Percentiles rank a stretch among this genome's conserved stretches.
Conservation (phyloP, 2,113 vertebrate genomes). For the Gnathonemus echidnorhynchus region DNA sequence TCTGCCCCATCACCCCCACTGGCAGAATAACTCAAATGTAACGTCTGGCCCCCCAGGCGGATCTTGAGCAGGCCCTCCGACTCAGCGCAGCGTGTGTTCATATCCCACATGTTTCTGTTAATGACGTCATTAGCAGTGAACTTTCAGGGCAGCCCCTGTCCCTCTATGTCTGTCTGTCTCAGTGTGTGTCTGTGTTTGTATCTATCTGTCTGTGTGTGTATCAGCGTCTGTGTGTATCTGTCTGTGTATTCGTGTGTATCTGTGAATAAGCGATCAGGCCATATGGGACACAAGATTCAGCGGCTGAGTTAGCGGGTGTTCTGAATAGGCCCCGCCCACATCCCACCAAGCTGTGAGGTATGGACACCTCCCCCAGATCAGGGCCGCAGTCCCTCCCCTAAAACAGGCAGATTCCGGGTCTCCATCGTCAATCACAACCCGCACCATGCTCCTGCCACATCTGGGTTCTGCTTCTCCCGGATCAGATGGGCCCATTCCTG, state of each 20-base stretch:
- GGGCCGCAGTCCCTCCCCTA: no score
- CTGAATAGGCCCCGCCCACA: background rate
- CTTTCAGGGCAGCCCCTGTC: background rate
- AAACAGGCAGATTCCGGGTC: no score
- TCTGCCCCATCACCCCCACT: background rate
- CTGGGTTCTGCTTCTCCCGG: background rate
- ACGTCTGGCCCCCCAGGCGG: background rate
- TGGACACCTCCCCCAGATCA: no score
- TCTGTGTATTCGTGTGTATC: background rate
- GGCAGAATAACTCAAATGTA: background rate
- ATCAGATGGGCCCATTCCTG: constrained; percentile 8
- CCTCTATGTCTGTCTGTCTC: background rate
- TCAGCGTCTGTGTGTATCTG: no score
- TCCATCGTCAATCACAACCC: no score
- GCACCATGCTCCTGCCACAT: background rate
- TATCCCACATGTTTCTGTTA: background rate
- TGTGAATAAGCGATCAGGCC: background rate
- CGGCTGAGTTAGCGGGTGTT: background rate
- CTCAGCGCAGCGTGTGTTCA: background rate
- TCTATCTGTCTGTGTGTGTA: background rate
- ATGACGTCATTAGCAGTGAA: background rate
- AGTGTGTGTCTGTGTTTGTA: background rate
- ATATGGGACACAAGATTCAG: background rate
- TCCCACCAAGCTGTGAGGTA: background rate
- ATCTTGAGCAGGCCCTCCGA: background rate